Base-by-base conservation (phyloP, 2,797 vertebrate genomes). In the Dendrocincla fuliginosa region DNA sequence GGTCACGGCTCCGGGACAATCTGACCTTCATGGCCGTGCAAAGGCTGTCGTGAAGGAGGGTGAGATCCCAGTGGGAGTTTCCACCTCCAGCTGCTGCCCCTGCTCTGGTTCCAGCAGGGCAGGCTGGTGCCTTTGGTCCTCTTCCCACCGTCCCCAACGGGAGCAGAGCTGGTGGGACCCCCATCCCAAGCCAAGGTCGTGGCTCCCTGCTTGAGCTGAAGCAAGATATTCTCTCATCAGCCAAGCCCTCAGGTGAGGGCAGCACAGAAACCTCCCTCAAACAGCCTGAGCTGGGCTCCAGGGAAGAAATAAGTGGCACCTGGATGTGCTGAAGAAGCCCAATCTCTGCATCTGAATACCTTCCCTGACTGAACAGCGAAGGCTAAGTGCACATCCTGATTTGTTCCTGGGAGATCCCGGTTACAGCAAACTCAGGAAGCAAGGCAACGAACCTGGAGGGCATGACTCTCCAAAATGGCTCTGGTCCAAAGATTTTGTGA, bases 381-480 rank as follows among this genome's bases (percentile, higher is more conserved):
- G 17, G 50, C 10, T 3, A 44, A 67, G 24, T n/a, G 44, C 25
- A 37, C 0, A 0, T 39, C 37, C 18, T 1, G 3, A 30, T 61
- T 71, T 49, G 50, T 24, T 27, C 46, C 32, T n/a, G 69, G 19
- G 11, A 41, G 16, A 81, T 71, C 65, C 50, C 57, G 37, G 23
- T 28, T 53, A 52, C 1, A 1, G 19, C 0, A 1, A 86, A 37
- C 23, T 71, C 84, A 84, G 55, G 70, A 69, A 71, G 35, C 30
- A 42, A 86, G 39, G 33, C 57, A 56, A 32, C 6, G 42, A 85
- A 1, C 25, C 23, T 39, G 49, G 24, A 56, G 60, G 39, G 11
- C 1, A 2, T 6, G 11, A 18, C 16, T 76, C 27, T 22, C 42
- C 23, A 41, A 33, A 85, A 92, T 4, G 5, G 32, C 49, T 82